These are phyloP conservation scores for Troides helena DNA, from an alignment of 2,888 invertebrate species.

Conservation along the genomic window DNA sequence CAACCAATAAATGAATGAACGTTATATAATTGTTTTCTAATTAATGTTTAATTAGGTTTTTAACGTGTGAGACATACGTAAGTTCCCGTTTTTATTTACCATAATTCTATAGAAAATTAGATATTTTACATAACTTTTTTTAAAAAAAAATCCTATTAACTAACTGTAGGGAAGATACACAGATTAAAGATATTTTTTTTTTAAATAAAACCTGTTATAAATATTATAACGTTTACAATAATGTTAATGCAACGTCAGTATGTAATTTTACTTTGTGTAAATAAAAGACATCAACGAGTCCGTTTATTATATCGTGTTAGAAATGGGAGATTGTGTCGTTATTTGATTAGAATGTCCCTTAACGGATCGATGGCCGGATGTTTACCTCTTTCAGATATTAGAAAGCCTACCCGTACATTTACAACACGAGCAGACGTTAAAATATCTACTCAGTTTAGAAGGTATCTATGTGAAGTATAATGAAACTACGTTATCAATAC, in stretches of 20 bases:
- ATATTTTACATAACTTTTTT: neutral
- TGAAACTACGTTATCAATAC: neutral
- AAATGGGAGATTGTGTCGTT: conserved; percentile 37
- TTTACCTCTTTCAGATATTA: conserved; percentile 63
- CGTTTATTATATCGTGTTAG: conserved; percentile 12
- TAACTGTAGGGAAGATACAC: no score
- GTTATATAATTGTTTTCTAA: conserved; percentile 18
- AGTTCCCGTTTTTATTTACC: neutral
- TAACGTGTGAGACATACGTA: conserved; percentile 3
- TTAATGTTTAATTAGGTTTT: conserved; percentile 1
- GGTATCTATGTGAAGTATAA: conserved; percentile 53
- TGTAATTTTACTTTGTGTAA: neutral
- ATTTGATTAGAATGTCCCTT: conserved; percentile 55
- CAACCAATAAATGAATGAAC: conserved; percentile 15
- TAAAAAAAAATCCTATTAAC: neutral
- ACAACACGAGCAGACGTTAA: conserved; percentile 60
- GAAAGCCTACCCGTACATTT: conserved; percentile 60
- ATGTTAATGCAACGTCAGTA: neutral
- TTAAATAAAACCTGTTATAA: no score
- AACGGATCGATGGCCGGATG: conserved; percentile 64
- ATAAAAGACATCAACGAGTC: conserved; percentile 29
- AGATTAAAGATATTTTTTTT: no score
- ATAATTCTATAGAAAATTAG: neutral
- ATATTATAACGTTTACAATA: neutral
- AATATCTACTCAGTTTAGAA: conserved; percentile 45